phyloP scores from a whole-genome alignment of 2,888 invertebrate genomes.

The Ormyrus rosae region DNA sequence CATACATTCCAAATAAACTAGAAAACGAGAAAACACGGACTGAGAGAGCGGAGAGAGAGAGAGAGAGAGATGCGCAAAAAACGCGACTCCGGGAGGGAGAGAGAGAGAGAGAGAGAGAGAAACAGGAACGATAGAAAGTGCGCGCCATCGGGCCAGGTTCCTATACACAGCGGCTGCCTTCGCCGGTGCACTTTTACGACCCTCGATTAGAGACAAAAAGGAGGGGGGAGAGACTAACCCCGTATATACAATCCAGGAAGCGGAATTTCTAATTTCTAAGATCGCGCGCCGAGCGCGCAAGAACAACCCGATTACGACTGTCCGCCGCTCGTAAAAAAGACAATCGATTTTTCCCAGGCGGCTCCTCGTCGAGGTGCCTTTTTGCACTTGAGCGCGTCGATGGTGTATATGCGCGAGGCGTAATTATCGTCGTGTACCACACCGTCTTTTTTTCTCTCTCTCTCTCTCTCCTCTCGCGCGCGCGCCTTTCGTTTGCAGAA shows the following conservation, averaged over 20 bases:
- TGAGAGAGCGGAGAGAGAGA: slow-evolving; percentile 1
- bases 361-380: not conserved
- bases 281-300: not conserved
- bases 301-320: slow-evolving; percentile 7
- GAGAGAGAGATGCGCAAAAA: slow-evolving; percentile 34
- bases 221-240: not conserved
- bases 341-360: not conserved
- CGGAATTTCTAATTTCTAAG: too few species aligned
- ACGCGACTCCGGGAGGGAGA: not conserved
- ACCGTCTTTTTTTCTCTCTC: too few species aligned
- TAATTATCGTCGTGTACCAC: too few species aligned
- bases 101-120: slow-evolving; percentile 13
- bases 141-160: slow-evolving; percentile 24
- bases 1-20: not conserved
- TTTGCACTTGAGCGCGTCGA: too few species aligned
- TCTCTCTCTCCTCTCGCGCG: not conserved
- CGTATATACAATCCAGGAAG: not conserved
- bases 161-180: not conserved
- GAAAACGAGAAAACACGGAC: slow-evolving; percentile 17
- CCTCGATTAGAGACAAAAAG: not conserved
- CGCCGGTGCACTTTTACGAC: too few species aligned
- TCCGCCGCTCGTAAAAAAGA: not conserved
- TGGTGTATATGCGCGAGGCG: not conserved
- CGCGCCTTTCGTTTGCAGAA: not conserved
- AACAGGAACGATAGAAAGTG: slow-evolving; percentile 48